Evolutionary conservation across 2,888 invertebrate species (phyloP), one percentile per base, ranked within the genome.

Genomic region (Cosmia pyralina): DNA sequence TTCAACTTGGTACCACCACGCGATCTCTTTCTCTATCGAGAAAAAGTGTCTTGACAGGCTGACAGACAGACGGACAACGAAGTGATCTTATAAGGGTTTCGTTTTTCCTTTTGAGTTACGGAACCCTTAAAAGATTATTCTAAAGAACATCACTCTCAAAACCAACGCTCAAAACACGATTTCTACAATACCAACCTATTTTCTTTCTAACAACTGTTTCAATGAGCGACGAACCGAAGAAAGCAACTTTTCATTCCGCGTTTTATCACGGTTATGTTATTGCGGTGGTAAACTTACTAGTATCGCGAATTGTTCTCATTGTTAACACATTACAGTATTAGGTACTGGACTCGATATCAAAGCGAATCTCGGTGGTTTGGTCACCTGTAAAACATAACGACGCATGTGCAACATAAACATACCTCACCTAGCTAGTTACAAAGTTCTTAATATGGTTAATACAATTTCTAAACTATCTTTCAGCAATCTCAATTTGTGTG

Each of bases 271-370:
- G 73, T 69, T 60, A 67, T 68, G 59, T 73, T 69, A 55, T 15
- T 22, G 46, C 4, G 11, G 34, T 59, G 38, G 41, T 64, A 63
- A 69, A 82, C 38, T 58, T 44, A 71, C 41, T 46, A 62, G 46
- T 46, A 77, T 66, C 59, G 72, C 69, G 80, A 75, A 81, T 79
- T 81, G 79, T 79, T 79, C 83, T 60, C 66, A 6, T 19, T 71
- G 60, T 66, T 79, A 70, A 71, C 64, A 70, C 65, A 55, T 65
- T 53, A 71, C 65, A 53, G 66, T 79, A 65, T 66, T 67, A n/a
- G n/a, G n/a, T n/a, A 38, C 69, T 63, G 75, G 71, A 83, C 62
- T 44, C 46, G 62, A 75, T 74, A 82, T 59, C 65, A 66, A 73
- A 38, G 46, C 57, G 13, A 41, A 62, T 28, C 59, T 75, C 44